phyloP scores from a whole-genome alignment of 2,888 invertebrate genomes.

The Synergus japonicus region DNA sequence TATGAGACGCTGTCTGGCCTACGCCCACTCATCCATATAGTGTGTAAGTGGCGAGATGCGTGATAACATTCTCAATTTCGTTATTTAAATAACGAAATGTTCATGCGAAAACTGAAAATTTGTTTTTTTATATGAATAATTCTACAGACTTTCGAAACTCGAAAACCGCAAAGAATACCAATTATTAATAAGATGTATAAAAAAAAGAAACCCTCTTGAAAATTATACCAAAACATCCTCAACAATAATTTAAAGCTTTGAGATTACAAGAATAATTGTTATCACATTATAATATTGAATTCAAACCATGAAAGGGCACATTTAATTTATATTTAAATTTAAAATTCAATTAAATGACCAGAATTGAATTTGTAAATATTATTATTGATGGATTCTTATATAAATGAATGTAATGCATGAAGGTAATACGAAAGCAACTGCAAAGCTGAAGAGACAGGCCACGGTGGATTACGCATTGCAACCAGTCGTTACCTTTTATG shows the following conservation, averaged over 20 bases:
- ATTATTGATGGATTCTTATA: not conserved
- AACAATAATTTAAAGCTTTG: no score
- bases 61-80: not conserved
- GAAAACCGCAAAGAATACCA: not conserved
- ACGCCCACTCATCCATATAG: not conserved
- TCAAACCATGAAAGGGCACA: not conserved
- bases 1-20: not conserved
- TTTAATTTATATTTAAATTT: not conserved
- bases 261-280: not conserved
- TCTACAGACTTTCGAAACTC: not conserved
- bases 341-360: not conserved
- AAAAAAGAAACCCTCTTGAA: not conserved
- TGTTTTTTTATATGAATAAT: not conserved
- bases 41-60: not conserved
- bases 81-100: not conserved
- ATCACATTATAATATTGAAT: not conserved
- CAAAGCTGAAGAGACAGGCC: constrained; percentile 39
- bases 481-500: constrained; percentile 69
- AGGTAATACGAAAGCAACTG: constrained; percentile 51
- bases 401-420: constrained; percentile 23
- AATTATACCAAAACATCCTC: not conserved
- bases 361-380: no score
- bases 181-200: not conserved
- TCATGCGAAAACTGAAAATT: not conserved
- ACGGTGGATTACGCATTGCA: constrained; percentile 61